Evolutionary conservation across 2,888 invertebrate species (phyloP).

Genomic region (Bhutanitis thaidina): DNA sequence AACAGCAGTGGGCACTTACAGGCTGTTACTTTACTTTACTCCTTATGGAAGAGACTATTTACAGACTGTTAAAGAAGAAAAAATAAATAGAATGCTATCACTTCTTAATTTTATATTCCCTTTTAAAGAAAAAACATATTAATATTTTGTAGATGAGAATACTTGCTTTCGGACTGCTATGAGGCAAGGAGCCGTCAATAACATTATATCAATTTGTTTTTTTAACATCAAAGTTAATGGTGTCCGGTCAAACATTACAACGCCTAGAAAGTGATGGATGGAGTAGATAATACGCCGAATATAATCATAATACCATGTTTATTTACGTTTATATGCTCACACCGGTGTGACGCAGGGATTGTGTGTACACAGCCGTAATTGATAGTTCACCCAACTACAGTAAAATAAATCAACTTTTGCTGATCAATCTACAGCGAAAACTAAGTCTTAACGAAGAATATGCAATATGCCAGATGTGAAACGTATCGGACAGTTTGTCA

Average conservation of each 20-base stretch:
- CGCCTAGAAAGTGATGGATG: conserved; percentile 48
- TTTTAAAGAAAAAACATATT: no score
- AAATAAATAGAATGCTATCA: no score
- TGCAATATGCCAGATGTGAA: no score
- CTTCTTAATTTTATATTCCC: no score
- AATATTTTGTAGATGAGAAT: no score
- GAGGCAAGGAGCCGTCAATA: conserved; percentile 3
- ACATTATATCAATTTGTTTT: conserved; percentile 10
- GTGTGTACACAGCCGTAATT: conserved; percentile 34
- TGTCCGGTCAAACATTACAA: conserved; percentile 23
- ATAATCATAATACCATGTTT: conserved; percentile 56
- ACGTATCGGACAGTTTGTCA: no score
- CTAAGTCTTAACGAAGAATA: no score
- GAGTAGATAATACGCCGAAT: conserved; percentile 41
- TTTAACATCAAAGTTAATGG: conserved; percentile 4
- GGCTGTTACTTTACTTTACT: no score
- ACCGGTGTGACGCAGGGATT: conserved; percentile 34
- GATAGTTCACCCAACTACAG: conserved; percentile 30
- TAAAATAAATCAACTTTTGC: conserved; percentile 13
- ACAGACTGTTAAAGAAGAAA: no score
- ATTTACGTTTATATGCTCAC: conserved; percentile 41
- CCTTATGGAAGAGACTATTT: no score
- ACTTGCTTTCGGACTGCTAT: no score
- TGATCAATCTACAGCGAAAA: neutral
- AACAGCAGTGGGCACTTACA: no score